Evolutionary conservation across 2,113 vertebrate genomes (phyloP).

Genomic region (Stigmatopora argus): DNA sequence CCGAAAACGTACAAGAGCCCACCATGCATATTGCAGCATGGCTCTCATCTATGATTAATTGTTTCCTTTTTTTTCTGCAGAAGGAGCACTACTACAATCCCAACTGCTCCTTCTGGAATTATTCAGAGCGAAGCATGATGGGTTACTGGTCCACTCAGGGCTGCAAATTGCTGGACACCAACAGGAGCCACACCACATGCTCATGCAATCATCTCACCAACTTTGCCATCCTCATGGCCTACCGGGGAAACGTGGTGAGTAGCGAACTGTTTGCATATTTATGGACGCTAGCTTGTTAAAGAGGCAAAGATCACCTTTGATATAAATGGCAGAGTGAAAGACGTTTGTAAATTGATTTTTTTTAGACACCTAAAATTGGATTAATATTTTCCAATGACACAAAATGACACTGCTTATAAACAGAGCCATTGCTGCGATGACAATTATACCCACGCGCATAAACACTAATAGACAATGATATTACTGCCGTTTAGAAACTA

Average conservation of each 20-base stretch:
- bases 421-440: no score
- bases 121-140: conserved; percentile 98
- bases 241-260: conserved; percentile 87
- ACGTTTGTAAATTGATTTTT: no score
- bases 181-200: conserved; percentile 94
- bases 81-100: conserved; percentile 97
- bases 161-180: conserved; percentile 91
- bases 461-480: no score
- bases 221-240: conserved; percentile 98
- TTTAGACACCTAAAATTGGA: no score
- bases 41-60: conserved; percentile 33
- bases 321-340: no score
- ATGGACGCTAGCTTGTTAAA: not conserved
- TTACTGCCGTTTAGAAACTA: no score
- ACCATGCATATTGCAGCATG: conserved; percentile 25
- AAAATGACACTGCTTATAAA: no score
- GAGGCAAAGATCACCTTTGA: no score
- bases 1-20: conserved; percentile 21
- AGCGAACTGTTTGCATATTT: conserved; percentile 19
- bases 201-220: conserved; percentile 97
- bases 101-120: conserved; percentile 99
- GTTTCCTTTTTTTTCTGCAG: conserved; percentile 65
- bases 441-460: no score
- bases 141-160: conserved; percentile 99
- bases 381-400: no score